Evolutionary conservation across 1,140 invertebrate genomes (phyloP), one percentile per base, ranked within the genome.

Genomic region (Cheumatopsyche charites): DNA sequence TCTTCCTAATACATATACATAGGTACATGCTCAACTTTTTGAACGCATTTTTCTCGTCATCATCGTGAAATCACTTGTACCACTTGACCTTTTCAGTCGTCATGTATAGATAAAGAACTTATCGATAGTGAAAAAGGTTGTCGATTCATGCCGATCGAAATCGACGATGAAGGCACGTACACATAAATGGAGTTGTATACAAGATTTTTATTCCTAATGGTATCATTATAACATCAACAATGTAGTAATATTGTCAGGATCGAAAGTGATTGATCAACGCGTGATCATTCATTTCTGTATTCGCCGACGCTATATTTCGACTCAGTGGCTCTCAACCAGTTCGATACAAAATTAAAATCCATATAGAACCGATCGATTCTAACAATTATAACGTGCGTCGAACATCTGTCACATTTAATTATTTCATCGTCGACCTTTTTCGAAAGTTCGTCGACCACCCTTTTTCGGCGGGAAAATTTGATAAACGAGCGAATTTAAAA

Each of bases 141-240:
- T 13, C 47, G n/a, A 5, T 15, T 5, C 3, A 23, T 25, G 55
- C 1, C 13, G 55, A 4, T 61, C 19, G 55, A 61, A 23, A 25
- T 12, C 23, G 55, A 19, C 23, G 55, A 21, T 61, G 13, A 6
- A 25, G 12, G 23, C 23, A 65, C 29, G 41, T 12, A 42, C 36
- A 65, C 25, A 21, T 12, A 63, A 26, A 63, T 23, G 19, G 26
- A 41, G 29, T 3, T 12, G 55, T 58, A 58, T 63, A 63, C 62
- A 45, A 63, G 63, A 15, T 36, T 45, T 66, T 25, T 66, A 36
- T 26, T 66, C 63, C 63, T 66, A 66, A 66, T 66, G 63, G 43
- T 41, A 47, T 66, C 63, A 66, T 66, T 66, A 47, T 66, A 66
- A 66, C 63, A 66, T 66, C 42, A 47, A 66, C 63, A 66, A 66